A percentile compares a stretch with the other conserved stretches of the same genome.
Conservation (phyloP, 2,113 vertebrate genomes). For the Chaenogobius annularis region DNA sequence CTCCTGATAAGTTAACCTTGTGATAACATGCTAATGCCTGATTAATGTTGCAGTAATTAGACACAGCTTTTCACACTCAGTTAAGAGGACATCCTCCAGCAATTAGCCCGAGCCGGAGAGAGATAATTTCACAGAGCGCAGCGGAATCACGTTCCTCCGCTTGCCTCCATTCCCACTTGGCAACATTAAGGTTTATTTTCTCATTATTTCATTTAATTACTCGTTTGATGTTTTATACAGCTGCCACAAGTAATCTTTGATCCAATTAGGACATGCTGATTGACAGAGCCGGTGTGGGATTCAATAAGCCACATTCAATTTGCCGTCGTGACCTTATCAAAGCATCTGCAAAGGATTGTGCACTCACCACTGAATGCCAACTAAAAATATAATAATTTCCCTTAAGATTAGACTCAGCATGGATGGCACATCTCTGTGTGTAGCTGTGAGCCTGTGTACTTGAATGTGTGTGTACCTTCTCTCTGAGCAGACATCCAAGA, state of each 20-base stretch:
- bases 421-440: slow-evolving; percentile 28
- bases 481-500: slow-evolving; percentile 57
- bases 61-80: slow-evolving; percentile 80
- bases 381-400: slow-evolving; percentile 53
- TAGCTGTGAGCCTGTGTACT: not conserved
- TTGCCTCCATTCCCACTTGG: slow-evolving; percentile 69
- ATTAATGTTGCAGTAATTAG: slow-evolving; percentile 81
- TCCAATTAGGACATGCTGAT: slow-evolving; percentile 72
- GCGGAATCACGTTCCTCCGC: slow-evolving; percentile 62
- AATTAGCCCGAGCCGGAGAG: slow-evolving; percentile 74
- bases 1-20: slow-evolving; percentile 80
- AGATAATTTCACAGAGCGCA: slow-evolving; percentile 74
- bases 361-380: slow-evolving; percentile 38
- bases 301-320: slow-evolving; percentile 61
- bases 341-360: slow-evolving; percentile 54
- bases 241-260: slow-evolving; percentile 72
- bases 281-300: slow-evolving; percentile 59
- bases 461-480: slow-evolving; percentile 32
- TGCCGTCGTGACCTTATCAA: slow-evolving; percentile 61
- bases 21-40: slow-evolving; percentile 80
- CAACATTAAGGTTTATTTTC: slow-evolving; percentile 75
- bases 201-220: slow-evolving; percentile 77
- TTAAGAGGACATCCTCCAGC: slow-evolving; percentile 79
- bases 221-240: slow-evolving; percentile 73
- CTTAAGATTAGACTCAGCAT: slow-evolving; percentile 37